phyloP scores from a whole-genome alignment of 2,888 invertebrate genomes.

The Lymantria dispar region DNA sequence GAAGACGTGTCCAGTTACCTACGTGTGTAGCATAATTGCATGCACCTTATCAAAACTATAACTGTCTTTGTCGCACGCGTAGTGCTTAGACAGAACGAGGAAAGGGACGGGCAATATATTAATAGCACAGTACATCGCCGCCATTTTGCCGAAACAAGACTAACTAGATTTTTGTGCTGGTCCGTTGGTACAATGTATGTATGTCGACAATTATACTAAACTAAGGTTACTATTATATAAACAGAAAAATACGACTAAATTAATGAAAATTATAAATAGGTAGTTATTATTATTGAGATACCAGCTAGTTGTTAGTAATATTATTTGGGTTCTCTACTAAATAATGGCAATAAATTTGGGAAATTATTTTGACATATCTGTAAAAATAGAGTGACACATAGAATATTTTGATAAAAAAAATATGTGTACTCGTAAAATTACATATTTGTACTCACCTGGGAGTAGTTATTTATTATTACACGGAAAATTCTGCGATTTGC shows the following conservation, averaged over 20 bases:
- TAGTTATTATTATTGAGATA: slow-evolving; percentile 12
- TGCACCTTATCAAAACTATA: slow-evolving; percentile 58
- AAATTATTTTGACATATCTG: slow-evolving; percentile 39
- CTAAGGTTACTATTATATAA: slow-evolving; percentile 13
- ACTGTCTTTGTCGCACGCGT: slow-evolving; percentile 53
- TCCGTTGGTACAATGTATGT: slow-evolving; percentile 50
- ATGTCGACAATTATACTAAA: slow-evolving; percentile 31
- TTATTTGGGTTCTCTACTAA: slow-evolving; percentile 17
- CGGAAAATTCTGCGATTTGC: slow-evolving; percentile 75
- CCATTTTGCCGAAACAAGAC: slow-evolving; percentile 75
- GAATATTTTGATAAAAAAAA: slow-evolving; percentile 30
- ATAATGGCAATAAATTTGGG: slow-evolving; percentile 49
- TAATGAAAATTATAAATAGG: slow-evolving; percentile 14
- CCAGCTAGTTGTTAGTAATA: slow-evolving; percentile 23
- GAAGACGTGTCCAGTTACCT: slow-evolving; percentile 77
- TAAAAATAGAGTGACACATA: slow-evolving; percentile 30
- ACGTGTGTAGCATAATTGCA: slow-evolving; percentile 72
- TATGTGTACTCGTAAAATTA: slow-evolving; percentile 18
- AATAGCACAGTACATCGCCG: slow-evolving; percentile 72
- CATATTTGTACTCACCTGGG: slow-evolving; percentile 54
- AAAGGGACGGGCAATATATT: slow-evolving; percentile 64
- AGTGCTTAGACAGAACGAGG: slow-evolving; percentile 17
- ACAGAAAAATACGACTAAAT: slow-evolving; percentile 10
- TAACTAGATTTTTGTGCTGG: slow-evolving; percentile 55
- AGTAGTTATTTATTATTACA: slow-evolving; percentile 58